Evolutionary conservation across 2,888 invertebrate species (phyloP).

Genomic region (Nezara viridula): DNA sequence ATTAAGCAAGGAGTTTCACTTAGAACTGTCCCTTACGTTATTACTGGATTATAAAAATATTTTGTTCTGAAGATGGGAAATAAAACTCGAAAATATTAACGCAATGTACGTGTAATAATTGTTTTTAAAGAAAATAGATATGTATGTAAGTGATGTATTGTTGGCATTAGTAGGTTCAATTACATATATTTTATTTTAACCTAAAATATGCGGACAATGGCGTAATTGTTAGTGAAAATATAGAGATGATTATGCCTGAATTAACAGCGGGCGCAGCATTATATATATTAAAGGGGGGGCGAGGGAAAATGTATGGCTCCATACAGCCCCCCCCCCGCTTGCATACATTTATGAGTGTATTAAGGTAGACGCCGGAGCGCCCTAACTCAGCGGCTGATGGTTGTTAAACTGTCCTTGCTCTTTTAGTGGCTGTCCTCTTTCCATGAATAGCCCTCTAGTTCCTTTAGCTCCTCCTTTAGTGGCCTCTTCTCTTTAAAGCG

Average conservation of each 20-base stretch:
- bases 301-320: not conserved
- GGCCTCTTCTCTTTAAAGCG: not conserved
- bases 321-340: not conserved
- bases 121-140: too few relatives aligned
- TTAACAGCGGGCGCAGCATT: not conserved
- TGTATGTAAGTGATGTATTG: too few relatives aligned
- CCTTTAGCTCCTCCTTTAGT: conserved; percentile 1
- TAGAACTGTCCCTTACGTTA: too few relatives aligned
- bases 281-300: not conserved
- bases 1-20: too few relatives aligned
- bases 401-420: not conserved
- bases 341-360: conserved; percentile 5
- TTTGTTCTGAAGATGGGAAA: too few relatives aligned
- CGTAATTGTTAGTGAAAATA: not conserved
- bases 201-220: not conserved
- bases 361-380: not conserved
- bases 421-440: conserved; percentile 14
- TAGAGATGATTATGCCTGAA: not conserved
- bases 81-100: too few relatives aligned
- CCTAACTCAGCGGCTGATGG: not conserved
- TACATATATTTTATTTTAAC: not conserved
- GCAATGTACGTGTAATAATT: too few relatives aligned
- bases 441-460: conserved; percentile 14
- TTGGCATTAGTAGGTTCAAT: too few relatives aligned
- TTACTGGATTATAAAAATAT: too few relatives aligned